Evolutionary conservation across 2,797 vertebrate genomes (phyloP), one percentile per base, ranked within the genome.

Genomic region (Buphagus erythrorhynchus): DNA sequence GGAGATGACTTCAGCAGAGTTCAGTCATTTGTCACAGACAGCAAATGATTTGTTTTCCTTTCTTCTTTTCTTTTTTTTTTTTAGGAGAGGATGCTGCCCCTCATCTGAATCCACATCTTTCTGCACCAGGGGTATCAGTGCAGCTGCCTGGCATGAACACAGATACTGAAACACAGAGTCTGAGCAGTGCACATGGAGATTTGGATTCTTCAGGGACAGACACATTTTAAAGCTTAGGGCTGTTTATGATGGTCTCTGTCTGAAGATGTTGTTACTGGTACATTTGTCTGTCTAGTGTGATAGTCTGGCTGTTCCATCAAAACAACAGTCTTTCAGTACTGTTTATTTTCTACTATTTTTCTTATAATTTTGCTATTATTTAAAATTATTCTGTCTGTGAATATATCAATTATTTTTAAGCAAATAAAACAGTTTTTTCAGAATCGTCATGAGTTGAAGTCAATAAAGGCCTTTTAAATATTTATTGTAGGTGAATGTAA

Each of bases 191-290:
- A 6, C 92, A 29, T 61, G 97, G 84, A 6, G 92, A 97, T 68
- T 88, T 58, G 0, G 98, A 97, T 72, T 98, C 98, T 52, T 98
- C 98, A 6, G 98, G 97, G 51, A 86, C 97, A 62, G 98, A 99
- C 65, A 97, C 97, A 3, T 98, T 99, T 96, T 99, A 96, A 97
- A 90, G 24, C 55, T 75, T 5, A 35, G 0, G 13, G 35, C 62
- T 94, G 72, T 93, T 69, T 33, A 1, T 82, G 81, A 55, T 24
- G 10, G 36, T 48, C 5, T 2, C 81, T 89, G 72, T 74, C 78
- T 88, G 85, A 88, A 88, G 89, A 58, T 78, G 76, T 86, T 88
- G 58, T 52, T 46, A 33, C 26, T 58, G 62, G 36, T 57, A 8
- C 18, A 6, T 81, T 92, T 88, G 69, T 91, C 85, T 77, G 76